Percentiles rank a stretch among this genome's conserved stretches.
These are phyloP conservation scores for Rachycentron canadum DNA, from an alignment of 2,797 vertebrate species.

Conservation along the genomic window DNA sequence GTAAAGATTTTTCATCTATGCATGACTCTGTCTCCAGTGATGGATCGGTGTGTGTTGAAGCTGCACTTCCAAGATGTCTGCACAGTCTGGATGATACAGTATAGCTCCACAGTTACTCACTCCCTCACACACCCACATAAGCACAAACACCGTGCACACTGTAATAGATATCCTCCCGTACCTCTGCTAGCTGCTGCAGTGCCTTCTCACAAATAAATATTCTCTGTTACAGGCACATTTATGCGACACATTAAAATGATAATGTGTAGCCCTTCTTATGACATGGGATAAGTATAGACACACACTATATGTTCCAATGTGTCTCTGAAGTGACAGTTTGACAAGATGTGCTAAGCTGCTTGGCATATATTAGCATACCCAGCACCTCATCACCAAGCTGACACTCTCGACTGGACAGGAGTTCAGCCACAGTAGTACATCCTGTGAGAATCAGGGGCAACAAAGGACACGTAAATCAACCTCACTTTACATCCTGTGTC, in stretches of 20 bases:
- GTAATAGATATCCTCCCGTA: background rate
- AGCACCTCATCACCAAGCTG: conserved; percentile 63
- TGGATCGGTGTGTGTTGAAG: background rate
- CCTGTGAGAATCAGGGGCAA: conserved; percentile 42
- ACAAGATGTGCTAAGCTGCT: conserved; percentile 68
- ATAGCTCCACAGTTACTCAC: conserved; percentile 30
- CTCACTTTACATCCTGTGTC: background rate
- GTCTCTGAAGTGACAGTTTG: conserved; percentile 67
- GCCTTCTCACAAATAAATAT: conserved; percentile 28
- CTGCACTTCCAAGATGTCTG: conserved; percentile 2
- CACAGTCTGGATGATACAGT: conserved; percentile 20
- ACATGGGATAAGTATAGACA: conserved; percentile 9
- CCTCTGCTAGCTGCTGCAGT: background rate
- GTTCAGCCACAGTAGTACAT: conserved; percentile 43
- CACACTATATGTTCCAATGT: conserved; percentile 22
- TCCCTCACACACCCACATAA: conserved; percentile 27
- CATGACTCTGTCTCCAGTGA: background rate
- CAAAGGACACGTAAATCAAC: conserved; percentile 4
- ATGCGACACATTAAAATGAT: conserved; percentile 27
- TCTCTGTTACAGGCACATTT: conserved; percentile 14
- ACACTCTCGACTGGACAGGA: conserved; percentile 62
- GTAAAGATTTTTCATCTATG: background rate
- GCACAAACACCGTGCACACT: conserved; percentile 1
- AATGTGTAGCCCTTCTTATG: conserved; percentile 8
- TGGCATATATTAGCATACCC: conserved; percentile 72